These are phyloP conservation scores for Apis laboriosa DNA, from an alignment of 1,140 invertebrate species.

Conservation along the genomic window DNA sequence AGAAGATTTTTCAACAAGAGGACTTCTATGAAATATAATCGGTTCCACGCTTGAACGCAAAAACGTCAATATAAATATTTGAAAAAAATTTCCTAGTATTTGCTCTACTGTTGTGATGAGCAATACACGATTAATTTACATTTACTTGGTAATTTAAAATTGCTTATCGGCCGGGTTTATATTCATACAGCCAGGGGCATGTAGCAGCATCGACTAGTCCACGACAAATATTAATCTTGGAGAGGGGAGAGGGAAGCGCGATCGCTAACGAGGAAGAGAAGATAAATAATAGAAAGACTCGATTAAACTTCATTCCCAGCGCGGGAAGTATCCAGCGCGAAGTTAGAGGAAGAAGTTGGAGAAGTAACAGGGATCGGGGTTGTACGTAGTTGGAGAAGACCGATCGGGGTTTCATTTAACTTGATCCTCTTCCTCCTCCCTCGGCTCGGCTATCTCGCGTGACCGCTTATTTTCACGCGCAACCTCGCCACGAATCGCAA, in stretches of 20 bases:
- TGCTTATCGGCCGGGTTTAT: not conserved
- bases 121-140: no score
- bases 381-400: not conserved
- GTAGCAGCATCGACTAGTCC: no score
- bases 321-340: not conserved
- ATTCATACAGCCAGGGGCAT: no score
- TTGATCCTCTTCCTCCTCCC: constrained; percentile 1
- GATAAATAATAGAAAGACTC: constrained; percentile 10
- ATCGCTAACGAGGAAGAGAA: not conserved
- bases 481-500: constrained; percentile 1
- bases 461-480: constrained; percentile 37
- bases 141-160: not conserved
- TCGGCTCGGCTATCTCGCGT: constrained; percentile 12
- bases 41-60: no score
- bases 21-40: no score
- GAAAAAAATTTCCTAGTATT: no score
- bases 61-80: not conserved
- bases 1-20: no score
- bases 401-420: constrained; percentile 43
- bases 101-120: no score
- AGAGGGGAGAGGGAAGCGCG: not conserved
- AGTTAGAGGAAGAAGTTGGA: not conserved
- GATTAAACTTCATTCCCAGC: constrained; percentile 12
- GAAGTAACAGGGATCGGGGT: constrained; percentile 6
- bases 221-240: not conserved